Evolutionary conservation across 2,888 invertebrate species (phyloP).

Genomic region (Elmis aenea): DNA sequence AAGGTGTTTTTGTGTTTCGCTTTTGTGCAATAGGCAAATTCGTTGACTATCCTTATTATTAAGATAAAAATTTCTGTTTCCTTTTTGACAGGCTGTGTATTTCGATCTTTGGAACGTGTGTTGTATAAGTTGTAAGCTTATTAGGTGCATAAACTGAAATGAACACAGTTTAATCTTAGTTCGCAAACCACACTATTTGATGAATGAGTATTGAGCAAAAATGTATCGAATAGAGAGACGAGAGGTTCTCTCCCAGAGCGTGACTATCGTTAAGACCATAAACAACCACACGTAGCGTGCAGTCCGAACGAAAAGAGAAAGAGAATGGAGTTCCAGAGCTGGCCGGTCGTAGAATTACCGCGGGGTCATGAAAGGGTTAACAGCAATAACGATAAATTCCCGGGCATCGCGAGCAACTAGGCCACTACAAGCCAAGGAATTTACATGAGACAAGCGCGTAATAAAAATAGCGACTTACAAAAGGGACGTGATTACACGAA

Average conservation of each 20-base stretch:
- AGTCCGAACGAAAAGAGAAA: conserved; percentile 18
- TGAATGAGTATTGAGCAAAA: conserved; percentile 17
- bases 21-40: too few relatives aligned
- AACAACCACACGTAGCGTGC: conserved; percentile 14
- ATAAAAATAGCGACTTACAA: conserved; percentile 26
- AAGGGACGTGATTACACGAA: conserved; percentile 14
- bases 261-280: conserved; percentile 24
- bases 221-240: conserved; percentile 15
- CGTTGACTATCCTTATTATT: too few relatives aligned
- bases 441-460: conserved; percentile 29
- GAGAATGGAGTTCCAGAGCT: conserved; percentile 22
- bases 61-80: too few relatives aligned
- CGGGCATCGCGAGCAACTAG: conserved; percentile 26
- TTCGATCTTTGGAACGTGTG: too few relatives aligned
- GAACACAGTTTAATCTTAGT: too few relatives aligned
- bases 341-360: conserved; percentile 27
- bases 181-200: too few relatives aligned
- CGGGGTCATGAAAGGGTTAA: conserved; percentile 32
- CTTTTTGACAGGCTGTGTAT: too few relatives aligned
- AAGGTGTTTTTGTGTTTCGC: too few relatives aligned
- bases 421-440: conserved; percentile 28
- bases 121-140: too few relatives aligned
- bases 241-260: conserved; percentile 19
- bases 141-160: too few relatives aligned
- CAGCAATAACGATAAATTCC: conserved; percentile 33